A percentile compares a stretch with the other conserved stretches of the same genome.
These are phyloP conservation scores for Phyllotreta cruciferae DNA, from an alignment of 2,888 invertebrate genomes.

Conservation along the genomic window DNA sequence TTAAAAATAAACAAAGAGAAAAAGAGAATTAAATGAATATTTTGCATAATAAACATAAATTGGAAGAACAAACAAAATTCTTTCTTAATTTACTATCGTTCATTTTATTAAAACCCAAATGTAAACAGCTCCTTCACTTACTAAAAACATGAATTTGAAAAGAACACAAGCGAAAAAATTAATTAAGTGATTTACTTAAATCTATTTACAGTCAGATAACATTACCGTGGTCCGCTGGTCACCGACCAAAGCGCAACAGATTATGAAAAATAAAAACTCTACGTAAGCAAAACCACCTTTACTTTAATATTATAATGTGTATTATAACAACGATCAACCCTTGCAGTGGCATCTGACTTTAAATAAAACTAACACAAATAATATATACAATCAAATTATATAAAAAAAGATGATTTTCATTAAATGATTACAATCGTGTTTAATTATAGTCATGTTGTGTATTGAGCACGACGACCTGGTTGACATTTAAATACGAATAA, in stretches of 20 bases:
- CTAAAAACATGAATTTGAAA: constrained; percentile 61
- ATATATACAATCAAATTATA: constrained; percentile 50
- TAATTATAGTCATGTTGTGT: constrained; percentile 58
- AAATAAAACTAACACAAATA: constrained; percentile 34
- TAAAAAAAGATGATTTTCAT: constrained; percentile 38
- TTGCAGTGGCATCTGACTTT: constrained; percentile 27
- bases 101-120: constrained; percentile 62
- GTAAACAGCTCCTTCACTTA: constrained; percentile 61
- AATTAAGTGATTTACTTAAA: constrained; percentile 61
- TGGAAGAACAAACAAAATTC: background rate
- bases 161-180: constrained; percentile 58
- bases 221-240: constrained; percentile 60
- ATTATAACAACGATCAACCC: constrained; percentile 24
- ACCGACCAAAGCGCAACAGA: constrained; percentile 57
- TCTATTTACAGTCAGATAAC: constrained; percentile 62
- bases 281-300: constrained; percentile 57
- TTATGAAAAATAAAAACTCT: constrained; percentile 58
- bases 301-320: constrained; percentile 31
- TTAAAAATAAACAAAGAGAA: background rate
- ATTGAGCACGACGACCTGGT: constrained; percentile 61
- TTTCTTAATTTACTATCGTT: constrained; percentile 55
- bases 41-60: background rate
- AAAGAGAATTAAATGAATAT: background rate
- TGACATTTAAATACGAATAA: constrained; percentile 61
- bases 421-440: constrained; percentile 56